Base-by-base conservation (phyloP, 2,888 invertebrate genomes). In the Lasius platythorax region DNA sequence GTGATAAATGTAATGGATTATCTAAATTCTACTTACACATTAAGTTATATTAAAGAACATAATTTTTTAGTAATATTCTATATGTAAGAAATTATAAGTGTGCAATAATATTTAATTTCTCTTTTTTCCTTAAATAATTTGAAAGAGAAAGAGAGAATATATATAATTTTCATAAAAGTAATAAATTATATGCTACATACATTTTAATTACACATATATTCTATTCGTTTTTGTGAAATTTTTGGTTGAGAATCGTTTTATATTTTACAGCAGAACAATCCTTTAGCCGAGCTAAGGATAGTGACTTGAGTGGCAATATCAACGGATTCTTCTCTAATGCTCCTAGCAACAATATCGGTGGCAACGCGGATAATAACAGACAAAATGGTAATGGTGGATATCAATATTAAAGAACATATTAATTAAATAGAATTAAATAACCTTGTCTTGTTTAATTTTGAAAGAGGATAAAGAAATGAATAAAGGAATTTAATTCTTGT, bases 341-440 rank as follows among this genome's bases (percentile, higher is more conserved):
- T 64, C 73, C 67, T 9, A 83, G 58, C 37, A 81, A 81, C 50
- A 76, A 83, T 66, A 82, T 84, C 23, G 90, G 91, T 64, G 84
- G 87, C 72, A 90, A 90, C 43, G 89, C 93, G 30, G 30, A 63
- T n/a, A 94, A 91, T 87, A 94, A 94, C 50, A 94, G 94, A 56
- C 94, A 95, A 84, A 93, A 91, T 46, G 94, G 93, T 72, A 95
- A 95, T 87, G 94, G 94, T 83, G 95, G 95, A 91, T 95, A 95
- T 91, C 95, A 94, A 90, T 95, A 95, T 91, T 95, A 91, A 89
- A 82, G 50, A 83, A 67, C 37, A 28, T 8, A 81, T 46, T 46
- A 73, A 23, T 33, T 72, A 1, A 23, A 43, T 79, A 79, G 43
- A 53, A 53, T 61, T 61, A 73, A n/a, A 72, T 53, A 70, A 28